Evolutionary conservation across 2,888 invertebrate species (phyloP).

Genomic region (Drosophila quasianomalipes): DNA sequence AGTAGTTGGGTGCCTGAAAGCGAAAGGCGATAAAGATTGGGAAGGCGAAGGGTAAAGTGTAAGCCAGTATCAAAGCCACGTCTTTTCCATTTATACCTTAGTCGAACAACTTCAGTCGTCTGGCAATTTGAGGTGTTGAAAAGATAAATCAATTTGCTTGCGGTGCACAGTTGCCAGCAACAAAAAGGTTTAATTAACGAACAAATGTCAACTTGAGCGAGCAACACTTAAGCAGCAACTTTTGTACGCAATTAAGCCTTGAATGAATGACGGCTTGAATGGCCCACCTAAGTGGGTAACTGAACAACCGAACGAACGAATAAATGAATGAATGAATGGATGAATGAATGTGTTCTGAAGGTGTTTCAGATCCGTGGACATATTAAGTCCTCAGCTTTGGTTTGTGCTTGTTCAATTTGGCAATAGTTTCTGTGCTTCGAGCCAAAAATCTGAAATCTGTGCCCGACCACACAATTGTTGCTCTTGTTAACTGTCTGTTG

Average conservation of each 20-base stretch:
- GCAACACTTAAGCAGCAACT: constrained; percentile 77
- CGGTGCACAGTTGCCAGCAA: constrained; percentile 73
- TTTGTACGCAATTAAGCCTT: constrained; percentile 77
- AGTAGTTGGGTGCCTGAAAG: constrained; percentile 14
- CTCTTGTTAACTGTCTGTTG: constrained; percentile 36
- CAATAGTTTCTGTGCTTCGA: constrained; percentile 25
- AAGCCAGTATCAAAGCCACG: constrained; percentile 26
- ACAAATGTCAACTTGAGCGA: constrained; percentile 77
- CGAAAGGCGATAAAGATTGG: constrained; percentile 5
- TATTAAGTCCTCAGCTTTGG: constrained; percentile 22
- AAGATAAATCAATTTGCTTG: constrained; percentile 81
- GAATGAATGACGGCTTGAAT: constrained; percentile 76
- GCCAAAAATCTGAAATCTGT: constrained; percentile 41
- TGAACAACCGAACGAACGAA: constrained; percentile 20
- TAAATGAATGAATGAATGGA: constrained; percentile 32
- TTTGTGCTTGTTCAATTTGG: constrained; percentile 33
- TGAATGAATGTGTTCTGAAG: constrained; percentile 28
- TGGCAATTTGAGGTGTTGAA: constrained; percentile 70
- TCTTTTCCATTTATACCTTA: constrained; percentile 25
- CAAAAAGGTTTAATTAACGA: constrained; percentile 81
- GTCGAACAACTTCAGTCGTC: constrained; percentile 29
- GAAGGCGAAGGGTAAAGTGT: background rate
- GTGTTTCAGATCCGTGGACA: constrained; percentile 26
- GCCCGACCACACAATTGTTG: constrained; percentile 58
- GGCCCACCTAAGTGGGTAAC: constrained; percentile 55